Evolutionary conservation across 2,888 invertebrate species (phyloP).

Genomic region (Agrilus cyanescens): DNA sequence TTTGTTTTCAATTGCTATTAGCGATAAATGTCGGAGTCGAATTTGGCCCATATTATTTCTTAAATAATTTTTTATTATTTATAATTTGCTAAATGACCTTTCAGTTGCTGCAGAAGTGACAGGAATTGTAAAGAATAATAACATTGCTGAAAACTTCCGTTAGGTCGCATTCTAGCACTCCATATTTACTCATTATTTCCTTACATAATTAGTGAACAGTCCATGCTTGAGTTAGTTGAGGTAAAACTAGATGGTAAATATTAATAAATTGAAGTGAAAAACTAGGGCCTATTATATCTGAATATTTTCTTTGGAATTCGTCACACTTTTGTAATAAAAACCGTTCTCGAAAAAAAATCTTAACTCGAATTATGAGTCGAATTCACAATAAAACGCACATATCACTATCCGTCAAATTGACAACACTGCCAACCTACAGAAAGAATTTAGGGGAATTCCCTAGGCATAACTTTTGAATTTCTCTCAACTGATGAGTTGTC

Average conservation of each 20-base stretch:
- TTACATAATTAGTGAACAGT: conserved; percentile 12
- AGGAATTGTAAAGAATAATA: conserved; percentile 5
- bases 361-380: not conserved
- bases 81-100: conserved; percentile 7
- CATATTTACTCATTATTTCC: conserved; percentile 12
- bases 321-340: conserved; percentile 5
- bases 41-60: conserved; percentile 7
- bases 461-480: no score
- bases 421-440: no score
- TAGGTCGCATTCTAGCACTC: conserved; percentile 11
- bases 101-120: conserved; percentile 9
- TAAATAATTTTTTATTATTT: conserved; percentile 6
- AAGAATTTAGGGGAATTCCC: no score
- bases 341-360: not conserved
- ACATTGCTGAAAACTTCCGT: conserved; percentile 10
- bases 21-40: conserved; percentile 10
- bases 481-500: no score
- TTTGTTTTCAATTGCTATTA: conserved; percentile 11
- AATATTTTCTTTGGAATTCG: conserved; percentile 13
- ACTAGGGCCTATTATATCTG: conserved; percentile 13
- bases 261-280: conserved; percentile 16
- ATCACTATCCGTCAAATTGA: no score
- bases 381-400: conserved; percentile 1
- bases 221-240: conserved; percentile 10
- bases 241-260: conserved; percentile 12